These are phyloP conservation scores for Serripes groenlandicus DNA, from an alignment of 2,888 invertebrate species.

Conservation along the genomic window DNA sequence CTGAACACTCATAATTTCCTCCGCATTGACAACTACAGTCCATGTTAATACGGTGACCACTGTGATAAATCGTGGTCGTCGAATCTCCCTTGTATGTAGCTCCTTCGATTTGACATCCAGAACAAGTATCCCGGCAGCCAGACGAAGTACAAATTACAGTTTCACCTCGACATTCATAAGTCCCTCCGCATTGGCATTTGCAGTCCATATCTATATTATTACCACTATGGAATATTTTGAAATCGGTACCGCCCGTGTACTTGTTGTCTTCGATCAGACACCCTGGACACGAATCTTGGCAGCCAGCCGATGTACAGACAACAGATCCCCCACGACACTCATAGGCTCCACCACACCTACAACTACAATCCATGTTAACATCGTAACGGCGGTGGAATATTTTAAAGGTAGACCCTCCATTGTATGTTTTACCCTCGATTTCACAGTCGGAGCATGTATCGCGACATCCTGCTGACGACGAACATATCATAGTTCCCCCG, in stretches of 20 bases:
- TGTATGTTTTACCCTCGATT: slow-evolving; percentile 34
- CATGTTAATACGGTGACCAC: slow-evolving; percentile 55
- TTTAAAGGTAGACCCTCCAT: slow-evolving; percentile 36
- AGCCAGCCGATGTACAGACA: slow-evolving; percentile 34
- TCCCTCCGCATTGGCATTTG: slow-evolving; percentile 64
- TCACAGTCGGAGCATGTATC: slow-evolving; percentile 42
- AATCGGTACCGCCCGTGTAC: slow-evolving; percentile 44
- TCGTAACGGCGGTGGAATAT: slow-evolving; percentile 46
- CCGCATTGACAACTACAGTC: slow-evolving; percentile 52
- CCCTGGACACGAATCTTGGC: slow-evolving; percentile 52
- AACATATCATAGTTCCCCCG: slow-evolving; percentile 56
- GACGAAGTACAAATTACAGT: slow-evolving; percentile 23
- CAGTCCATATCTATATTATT: slow-evolving; percentile 57
- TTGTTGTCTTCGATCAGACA: slow-evolving; percentile 72
- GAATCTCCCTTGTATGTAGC: slow-evolving; percentile 44
- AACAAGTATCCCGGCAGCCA: slow-evolving; percentile 49
- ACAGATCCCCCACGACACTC: slow-evolving; percentile 42
- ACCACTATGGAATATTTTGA: slow-evolving; percentile 54
- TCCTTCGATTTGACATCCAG: slow-evolving; percentile 50
- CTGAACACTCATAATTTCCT: slow-evolving; percentile 49
- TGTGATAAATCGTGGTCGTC: slow-evolving; percentile 54
- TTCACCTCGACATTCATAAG: slow-evolving; percentile 35
- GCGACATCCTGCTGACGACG: slow-evolving; percentile 31
- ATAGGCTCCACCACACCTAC: slow-evolving; percentile 59
- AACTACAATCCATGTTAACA: slow-evolving; percentile 41